A percentile compares a stretch with the other conserved stretches of the same genome.
Conservation (phyloP, 2,797 vertebrate genomes). For the Sebastes oblongus region DNA sequence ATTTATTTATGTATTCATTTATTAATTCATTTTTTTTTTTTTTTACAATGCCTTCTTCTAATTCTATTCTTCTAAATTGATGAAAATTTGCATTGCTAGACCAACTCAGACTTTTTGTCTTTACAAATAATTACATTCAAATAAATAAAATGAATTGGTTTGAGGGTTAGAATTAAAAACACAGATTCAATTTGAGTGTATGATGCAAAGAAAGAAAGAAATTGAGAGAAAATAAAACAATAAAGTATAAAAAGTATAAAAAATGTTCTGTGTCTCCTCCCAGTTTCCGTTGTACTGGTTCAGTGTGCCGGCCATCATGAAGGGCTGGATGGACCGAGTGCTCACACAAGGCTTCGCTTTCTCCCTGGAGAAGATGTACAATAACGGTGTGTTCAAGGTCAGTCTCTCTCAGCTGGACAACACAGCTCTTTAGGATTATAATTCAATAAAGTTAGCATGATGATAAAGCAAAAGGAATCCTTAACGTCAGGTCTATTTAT, state of each 20-base stretch:
- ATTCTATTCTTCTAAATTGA: neutral
- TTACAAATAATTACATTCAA: neutral
- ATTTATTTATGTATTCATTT: too few relatives aligned
- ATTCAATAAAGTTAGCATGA: neutral
- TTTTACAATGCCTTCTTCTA: too few relatives aligned
- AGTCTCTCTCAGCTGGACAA: neutral
- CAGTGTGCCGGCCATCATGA: constrained; percentile 90
- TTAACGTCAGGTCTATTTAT: neutral
- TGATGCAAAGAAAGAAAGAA: neutral
- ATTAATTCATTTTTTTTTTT: too few relatives aligned
- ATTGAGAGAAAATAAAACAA: neutral
- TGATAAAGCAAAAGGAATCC: neutral
- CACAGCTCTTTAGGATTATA: neutral
- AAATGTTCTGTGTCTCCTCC: neutral
- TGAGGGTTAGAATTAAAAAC: too few relatives aligned
- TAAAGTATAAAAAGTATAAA: neutral
- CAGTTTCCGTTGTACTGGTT: constrained; percentile 94
- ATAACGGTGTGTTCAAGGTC: constrained; percentile 87
- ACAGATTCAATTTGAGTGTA: too few relatives aligned
- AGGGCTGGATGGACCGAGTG: constrained; percentile 92
- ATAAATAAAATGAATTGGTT: neutral
- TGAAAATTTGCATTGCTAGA: neutral
- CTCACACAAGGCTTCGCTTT: constrained; percentile 89
- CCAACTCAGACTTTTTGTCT: neutral
- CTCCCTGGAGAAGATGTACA: constrained; percentile 78